phyloP scores from a whole-genome alignment of 2,888 invertebrate species.

The Bombylius discolor region DNA sequence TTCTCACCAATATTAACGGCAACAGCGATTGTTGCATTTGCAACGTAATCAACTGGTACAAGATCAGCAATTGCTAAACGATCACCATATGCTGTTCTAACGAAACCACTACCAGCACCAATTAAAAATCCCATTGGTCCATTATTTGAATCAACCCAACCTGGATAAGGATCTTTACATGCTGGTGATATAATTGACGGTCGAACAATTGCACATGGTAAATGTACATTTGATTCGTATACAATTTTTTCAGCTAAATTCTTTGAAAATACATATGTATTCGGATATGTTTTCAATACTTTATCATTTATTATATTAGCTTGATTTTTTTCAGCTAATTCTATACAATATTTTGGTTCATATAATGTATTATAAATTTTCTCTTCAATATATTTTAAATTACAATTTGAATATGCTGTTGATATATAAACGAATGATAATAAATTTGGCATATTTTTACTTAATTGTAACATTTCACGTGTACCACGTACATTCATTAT shows the following conservation, averaged over 20 bases:
- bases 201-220: slow-evolving; percentile 41
- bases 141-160: slow-evolving; percentile 44
- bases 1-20: slow-evolving; percentile 34
- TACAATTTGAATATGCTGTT: slow-evolving; percentile 44
- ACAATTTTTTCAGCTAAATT: slow-evolving; percentile 41
- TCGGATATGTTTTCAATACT: slow-evolving; percentile 32
- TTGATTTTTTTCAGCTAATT: slow-evolving; percentile 3
- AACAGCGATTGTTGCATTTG: slow-evolving; percentile 39
- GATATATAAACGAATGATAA: slow-evolving; percentile 39
- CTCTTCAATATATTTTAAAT: slow-evolving; percentile 38
- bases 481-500: slow-evolving; percentile 15
- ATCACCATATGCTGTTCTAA: slow-evolving; percentile 40
- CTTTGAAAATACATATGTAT: slow-evolving; percentile 46
- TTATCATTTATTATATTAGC: neutral
- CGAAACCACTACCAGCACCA: slow-evolving; percentile 37
- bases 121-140: slow-evolving; percentile 38
- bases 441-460: slow-evolving; percentile 10
- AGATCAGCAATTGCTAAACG: slow-evolving; percentile 38
- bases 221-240: slow-evolving; percentile 28
- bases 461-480: slow-evolving; percentile 10
- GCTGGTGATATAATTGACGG: slow-evolving; percentile 39
- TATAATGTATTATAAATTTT: slow-evolving; percentile 33
- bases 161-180: slow-evolving; percentile 19
- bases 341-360: neutral
- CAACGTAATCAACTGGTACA: slow-evolving; percentile 42